phyloP scores from a whole-genome alignment of 2,888 invertebrate species.

The Eupithecia centaureata region DNA sequence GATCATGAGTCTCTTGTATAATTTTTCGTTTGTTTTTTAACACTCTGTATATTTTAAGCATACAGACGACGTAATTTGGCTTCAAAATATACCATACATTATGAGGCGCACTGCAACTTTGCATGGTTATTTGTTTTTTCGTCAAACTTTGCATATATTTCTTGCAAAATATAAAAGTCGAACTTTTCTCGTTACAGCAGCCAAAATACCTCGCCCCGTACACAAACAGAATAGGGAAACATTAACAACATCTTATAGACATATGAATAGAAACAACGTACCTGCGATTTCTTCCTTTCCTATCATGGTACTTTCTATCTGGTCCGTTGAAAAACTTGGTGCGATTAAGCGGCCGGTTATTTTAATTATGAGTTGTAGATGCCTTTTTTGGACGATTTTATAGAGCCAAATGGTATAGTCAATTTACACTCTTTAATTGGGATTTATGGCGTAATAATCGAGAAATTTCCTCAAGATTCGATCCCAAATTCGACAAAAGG shows the following conservation, averaged over 20 bases:
- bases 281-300: constrained; percentile 30
- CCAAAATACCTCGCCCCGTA: background rate
- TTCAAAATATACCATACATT: background rate
- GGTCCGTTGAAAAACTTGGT: constrained; percentile 73
- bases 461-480: background rate
- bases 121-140: background rate
- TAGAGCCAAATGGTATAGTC: background rate
- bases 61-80: background rate
- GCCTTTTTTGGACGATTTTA: no score
- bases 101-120: background rate
- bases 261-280: constrained; percentile 69
- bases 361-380: background rate
- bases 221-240: constrained; percentile 33
- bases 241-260: constrained; percentile 69
- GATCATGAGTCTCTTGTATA: background rate
- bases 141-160: background rate
- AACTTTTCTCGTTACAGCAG: background rate
- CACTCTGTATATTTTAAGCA: constrained; percentile 22
- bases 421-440: background rate
- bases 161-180: background rate
- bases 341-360: constrained; percentile 27
- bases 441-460: background rate
- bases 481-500: background rate
- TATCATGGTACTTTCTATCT: constrained; percentile 35
- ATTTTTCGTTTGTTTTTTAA: constrained; percentile 22